Percentiles rank a stretch among this genome's conserved stretches.
These are phyloP conservation scores for Percopsis omiscomaycus DNA, from an alignment of 2,797 vertebrate genomes.

Conservation along the genomic window DNA sequence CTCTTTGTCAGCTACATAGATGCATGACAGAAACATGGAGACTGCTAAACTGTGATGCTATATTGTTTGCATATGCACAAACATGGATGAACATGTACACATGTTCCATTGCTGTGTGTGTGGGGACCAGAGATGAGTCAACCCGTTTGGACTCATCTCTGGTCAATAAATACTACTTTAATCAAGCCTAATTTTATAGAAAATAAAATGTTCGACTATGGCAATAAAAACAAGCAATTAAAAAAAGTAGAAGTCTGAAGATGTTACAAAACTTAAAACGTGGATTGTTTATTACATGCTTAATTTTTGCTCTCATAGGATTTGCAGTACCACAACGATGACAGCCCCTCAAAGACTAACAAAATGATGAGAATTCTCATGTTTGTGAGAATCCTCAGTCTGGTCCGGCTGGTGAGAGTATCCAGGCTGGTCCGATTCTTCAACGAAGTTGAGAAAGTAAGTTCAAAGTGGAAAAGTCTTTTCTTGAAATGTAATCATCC, in stretches of 20 bases:
- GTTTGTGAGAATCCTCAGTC: constrained; percentile 80
- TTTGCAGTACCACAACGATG: constrained; percentile 68
- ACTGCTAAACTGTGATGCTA: too few species aligned
- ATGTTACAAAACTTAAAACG: background rate
- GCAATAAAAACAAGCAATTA: background rate
- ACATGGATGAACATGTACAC: too few species aligned
- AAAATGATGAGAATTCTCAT: constrained; percentile 81
- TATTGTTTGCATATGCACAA: too few species aligned
- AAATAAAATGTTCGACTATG: background rate
- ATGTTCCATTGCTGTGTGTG: too few species aligned
- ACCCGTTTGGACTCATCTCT: too few species aligned
- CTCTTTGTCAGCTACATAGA: too few species aligned
- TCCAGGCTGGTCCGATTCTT: constrained; percentile 79
- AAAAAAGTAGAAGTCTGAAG: background rate
- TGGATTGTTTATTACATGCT: background rate
- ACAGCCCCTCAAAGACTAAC: constrained; percentile 74
- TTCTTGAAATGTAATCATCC: constrained; percentile 33
- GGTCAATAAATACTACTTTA: too few species aligned
- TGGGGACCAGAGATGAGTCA: too few species aligned
- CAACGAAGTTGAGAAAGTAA: constrained; percentile 81
- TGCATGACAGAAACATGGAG: too few species aligned
- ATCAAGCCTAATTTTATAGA: too few species aligned
- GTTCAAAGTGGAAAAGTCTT: constrained; percentile 20
- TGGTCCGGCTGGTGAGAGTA: constrained; percentile 77
- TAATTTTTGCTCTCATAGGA: constrained; percentile 51